Evolutionary conservation across 2,888 invertebrate genomes (phyloP), one percentile per base, ranked within the genome.

Genomic region (Polydrusus tereticollis): DNA sequence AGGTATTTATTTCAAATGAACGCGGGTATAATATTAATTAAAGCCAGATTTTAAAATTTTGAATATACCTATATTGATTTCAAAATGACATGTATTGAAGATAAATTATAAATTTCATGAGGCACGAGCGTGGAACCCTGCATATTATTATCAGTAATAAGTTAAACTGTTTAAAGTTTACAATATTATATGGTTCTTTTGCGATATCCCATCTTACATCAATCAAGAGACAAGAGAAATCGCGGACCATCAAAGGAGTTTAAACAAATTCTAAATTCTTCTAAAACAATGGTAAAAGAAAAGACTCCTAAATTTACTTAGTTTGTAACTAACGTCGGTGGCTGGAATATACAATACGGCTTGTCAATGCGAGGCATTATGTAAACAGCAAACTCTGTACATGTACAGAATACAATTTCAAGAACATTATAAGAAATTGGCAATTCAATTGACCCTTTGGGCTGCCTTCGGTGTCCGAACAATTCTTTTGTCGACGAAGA

Each of bases 361-460:
- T 77, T 79, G 80, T 79, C 81, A 79, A 76, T 78, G 78, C 76
- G 76, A 69, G 76, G 78, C 79, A 82, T 82, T 82, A 82, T 81
- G 80, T 81, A 81, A 81, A 80, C 82, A 82, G 79, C 78, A 80
- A 79, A 79, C 77, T 73, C 77, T 2, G 78, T 79, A 81, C 81
- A 81, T 80, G 80, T 80, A 78, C 77, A 77, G 81, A 82, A 82
- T 82, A 81, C 80, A 80, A 79, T 80, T 81, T 81, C 79, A 74
- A 78, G 76, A 77, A 78, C 79, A 79, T 80, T 81, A 81, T 80
- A 82, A 81, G 81, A 81, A 80, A 82, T 82, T 80, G 82, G 81
- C 81, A 82, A 82, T 82, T 82, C 81, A 82, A 82, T 82, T 79
- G 80, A 80, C 78, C 81, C 79, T 81, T 79, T 77, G 78, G 75